Percentiles rank a stretch among this genome's conserved stretches.
These are phyloP conservation scores for Caenorhabditis japonica DNA, from an alignment of 2,888 invertebrate species.

Conservation along the genomic window DNA sequence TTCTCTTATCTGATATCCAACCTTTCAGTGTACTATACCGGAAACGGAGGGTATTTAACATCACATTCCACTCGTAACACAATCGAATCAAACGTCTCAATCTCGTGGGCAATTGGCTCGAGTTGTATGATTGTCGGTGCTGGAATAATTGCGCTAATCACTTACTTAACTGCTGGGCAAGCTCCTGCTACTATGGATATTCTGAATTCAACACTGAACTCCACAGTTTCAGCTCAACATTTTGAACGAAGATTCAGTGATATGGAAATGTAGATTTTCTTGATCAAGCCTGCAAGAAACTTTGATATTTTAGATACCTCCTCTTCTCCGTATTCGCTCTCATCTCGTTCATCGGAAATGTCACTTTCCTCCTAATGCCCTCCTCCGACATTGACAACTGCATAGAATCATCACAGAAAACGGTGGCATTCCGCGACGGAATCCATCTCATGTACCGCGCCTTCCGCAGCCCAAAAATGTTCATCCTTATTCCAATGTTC, in stretches of 20 bases:
- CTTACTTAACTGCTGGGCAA: slow-evolving; percentile 37
- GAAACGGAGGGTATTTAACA: slow-evolving; percentile 64
- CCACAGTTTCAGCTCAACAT: slow-evolving; percentile 1
- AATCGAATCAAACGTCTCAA: slow-evolving; percentile 60
- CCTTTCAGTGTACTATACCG: slow-evolving; percentile 62
- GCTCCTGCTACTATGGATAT: slow-evolving; percentile 3
- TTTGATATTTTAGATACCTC: slow-evolving; percentile 25
- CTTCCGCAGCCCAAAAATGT: slow-evolving; percentile 51
- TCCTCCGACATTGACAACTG: slow-evolving; percentile 57
- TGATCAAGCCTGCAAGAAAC: not conserved
- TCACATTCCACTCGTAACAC: slow-evolving; percentile 62
- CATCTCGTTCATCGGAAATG: slow-evolving; percentile 54
- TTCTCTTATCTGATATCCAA: not conserved
- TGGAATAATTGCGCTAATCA: slow-evolving; percentile 53
- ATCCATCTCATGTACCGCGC: slow-evolving; percentile 46
- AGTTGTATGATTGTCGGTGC: slow-evolving; percentile 60
- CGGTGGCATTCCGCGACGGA: slow-evolving; percentile 44
- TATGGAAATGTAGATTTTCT: slow-evolving; percentile 46
- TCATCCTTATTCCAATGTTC: slow-evolving; percentile 46
- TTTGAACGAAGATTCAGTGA: slow-evolving; percentile 50
- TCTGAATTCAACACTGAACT: slow-evolving; percentile 8
- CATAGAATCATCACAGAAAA: slow-evolving; percentile 54
- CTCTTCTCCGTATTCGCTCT: slow-evolving; percentile 60
- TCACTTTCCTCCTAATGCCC: slow-evolving; percentile 58
- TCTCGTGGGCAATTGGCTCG: slow-evolving; percentile 64